Evolutionary conservation across 2,888 invertebrate genomes (phyloP), one percentile per base, ranked within the genome.

Genomic region (Chrysopilus asiliformis): DNA sequence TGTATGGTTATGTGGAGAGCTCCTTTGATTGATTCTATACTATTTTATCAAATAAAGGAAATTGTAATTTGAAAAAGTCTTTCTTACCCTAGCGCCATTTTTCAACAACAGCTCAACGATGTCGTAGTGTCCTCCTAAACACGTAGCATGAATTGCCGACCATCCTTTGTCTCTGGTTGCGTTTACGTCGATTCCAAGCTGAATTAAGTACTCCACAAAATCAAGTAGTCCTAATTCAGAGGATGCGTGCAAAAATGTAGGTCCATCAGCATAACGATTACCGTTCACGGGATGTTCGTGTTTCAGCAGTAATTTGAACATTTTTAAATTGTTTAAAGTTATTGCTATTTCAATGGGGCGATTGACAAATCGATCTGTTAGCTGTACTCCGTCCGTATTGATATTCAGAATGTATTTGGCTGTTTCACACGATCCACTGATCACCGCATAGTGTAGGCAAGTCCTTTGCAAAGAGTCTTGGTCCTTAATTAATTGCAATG

Each of bases 71-170:
- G n/a, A n/a, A n/a, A n/a, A n/a, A n/a, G n/a, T n/a, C n/a, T n/a
- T n/a, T 32, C 39, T 36, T 4, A 43, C 18, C 1, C 25, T 19
- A 13, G 38, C 31, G 15, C 25, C 14, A 28, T 33, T 26, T 22
- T 16, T 22, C 2, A 39, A 13, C n/a, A 43, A 32, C 12, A 36
- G n/a, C 14, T 38, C 24, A 10, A 22, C 22, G 10, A 22, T 22
- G 7, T 22, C 10, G 7, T 7, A 10, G 10, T 22, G 7, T 8
- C 22, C 22, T 22, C 10, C 10, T 7, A 22, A 22, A 22, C 7
- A 7, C 7, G 22, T 10, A 22, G 22, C 22, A 22, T 22, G 22
- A 7, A 22, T 8, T 22, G n/a, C n/a, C n/a, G n/a, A n/a, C n/a
- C n/a, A n/a, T n/a, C n/a, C n/a, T n/a, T n/a, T n/a, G n/a, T n/a